phyloP scores from a whole-genome alignment of 2,113 vertebrate species.

The Cyanoliseus patagonus region DNA sequence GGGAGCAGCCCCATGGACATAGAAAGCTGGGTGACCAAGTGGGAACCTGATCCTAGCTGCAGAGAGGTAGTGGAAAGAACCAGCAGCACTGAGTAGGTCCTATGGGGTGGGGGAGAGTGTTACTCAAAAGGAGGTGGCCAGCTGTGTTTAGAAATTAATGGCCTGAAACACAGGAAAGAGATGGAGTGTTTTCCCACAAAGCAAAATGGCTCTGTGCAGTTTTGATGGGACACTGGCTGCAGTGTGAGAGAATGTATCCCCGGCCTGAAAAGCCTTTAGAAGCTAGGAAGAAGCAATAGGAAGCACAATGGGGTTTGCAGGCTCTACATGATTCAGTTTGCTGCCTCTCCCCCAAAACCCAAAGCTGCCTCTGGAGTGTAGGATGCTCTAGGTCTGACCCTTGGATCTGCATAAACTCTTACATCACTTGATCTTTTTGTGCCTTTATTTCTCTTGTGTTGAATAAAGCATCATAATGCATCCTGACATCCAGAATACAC shows the following conservation, averaged over 20 bases:
- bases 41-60: fast-evolving
- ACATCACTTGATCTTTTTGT: background rate
- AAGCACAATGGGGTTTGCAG: background rate
- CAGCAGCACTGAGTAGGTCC: fast-evolving
- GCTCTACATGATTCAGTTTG: background rate
- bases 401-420: background rate
- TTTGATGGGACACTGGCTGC: background rate
- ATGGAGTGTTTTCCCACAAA: background rate
- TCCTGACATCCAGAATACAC: background rate
- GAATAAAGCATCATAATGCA: background rate
- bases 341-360: background rate
- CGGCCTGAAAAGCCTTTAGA: background rate
- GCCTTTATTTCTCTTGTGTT: background rate
- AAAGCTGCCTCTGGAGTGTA: background rate
- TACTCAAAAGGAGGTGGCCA: background rate
- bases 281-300: background rate
- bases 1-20: background rate
- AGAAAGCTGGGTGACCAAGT: fast-evolving
- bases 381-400: background rate
- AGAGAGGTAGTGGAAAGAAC: background rate
- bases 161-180: background rate
- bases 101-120: fast-evolving
- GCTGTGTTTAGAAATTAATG: background rate
- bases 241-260: background rate
- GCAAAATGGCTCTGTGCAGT: background rate